phyloP scores from a whole-genome alignment of 1,140 invertebrate species.

The Scylla paramamosain region DNA sequence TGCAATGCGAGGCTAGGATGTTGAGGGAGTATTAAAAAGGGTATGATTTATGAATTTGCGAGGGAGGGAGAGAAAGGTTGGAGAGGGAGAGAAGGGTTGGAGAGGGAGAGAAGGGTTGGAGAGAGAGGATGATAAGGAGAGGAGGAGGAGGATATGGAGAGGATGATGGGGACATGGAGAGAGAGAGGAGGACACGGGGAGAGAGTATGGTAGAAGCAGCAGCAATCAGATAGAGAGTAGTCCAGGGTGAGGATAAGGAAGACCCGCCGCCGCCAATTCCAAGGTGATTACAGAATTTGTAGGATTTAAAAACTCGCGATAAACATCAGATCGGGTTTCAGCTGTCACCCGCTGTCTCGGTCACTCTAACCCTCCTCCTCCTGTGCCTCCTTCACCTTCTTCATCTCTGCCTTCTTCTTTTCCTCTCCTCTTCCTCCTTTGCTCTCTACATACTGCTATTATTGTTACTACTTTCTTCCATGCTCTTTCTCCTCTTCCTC shows the following conservation, averaged over 20 bases:
- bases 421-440: not conserved
- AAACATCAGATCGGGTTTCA: constrained; percentile 38
- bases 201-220: not conserved
- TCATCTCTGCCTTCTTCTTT: not conserved
- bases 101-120: not conserved
- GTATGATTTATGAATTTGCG: not conserved
- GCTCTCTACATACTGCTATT: not conserved
- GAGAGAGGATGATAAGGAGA: not conserved
- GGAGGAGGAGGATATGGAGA: not conserved
- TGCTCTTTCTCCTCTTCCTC: not conserved
- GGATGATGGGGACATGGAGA: no score
- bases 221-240: not conserved
- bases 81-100: no score
- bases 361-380: not conserved
- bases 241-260: constrained; percentile 25
- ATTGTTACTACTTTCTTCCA: not conserved
- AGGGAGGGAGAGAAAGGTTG: not conserved
- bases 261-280: not conserved
- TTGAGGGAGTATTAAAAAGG: not conserved
- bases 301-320: constrained; percentile 25
- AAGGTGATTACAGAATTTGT: constrained; percentile 39
- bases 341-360: constrained; percentile 14
- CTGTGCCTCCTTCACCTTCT: not conserved
- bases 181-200: no score
- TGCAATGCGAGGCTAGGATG: not conserved